A percentile compares a stretch with the other conserved stretches of the same genome.
phyloP scores from a whole-genome alignment of 2,797 vertebrate species.

The Macropus fuliginosus region DNA sequence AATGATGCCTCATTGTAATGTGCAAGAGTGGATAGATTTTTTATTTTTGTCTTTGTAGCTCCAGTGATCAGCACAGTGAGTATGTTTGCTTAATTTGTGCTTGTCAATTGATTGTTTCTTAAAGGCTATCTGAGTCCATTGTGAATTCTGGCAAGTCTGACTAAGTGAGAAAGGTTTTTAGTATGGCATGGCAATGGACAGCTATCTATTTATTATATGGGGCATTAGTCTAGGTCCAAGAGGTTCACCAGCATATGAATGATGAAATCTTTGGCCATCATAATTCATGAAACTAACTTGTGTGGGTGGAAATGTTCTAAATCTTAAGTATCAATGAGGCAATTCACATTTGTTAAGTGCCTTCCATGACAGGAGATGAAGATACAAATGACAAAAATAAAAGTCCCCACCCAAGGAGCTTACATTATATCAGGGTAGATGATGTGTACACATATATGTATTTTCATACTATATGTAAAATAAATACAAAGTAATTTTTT shows the following conservation, averaged over 20 bases:
- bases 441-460: not conserved
- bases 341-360: not conserved
- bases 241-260: not conserved
- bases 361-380: not conserved
- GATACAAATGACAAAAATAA: not conserved
- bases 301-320: not conserved
- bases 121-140: not conserved
- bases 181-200: not conserved
- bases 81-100: not conserved
- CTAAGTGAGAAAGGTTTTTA: not conserved
- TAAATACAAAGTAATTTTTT: not conserved
- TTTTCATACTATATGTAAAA: not conserved
- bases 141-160: not conserved
- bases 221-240: not conserved
- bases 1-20: not conserved
- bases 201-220: not conserved
- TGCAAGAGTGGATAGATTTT: not conserved
- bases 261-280: not conserved
- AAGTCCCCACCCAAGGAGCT: not conserved
- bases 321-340: not conserved
- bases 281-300: not conserved
- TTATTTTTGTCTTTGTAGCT: not conserved
- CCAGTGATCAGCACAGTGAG: not conserved
- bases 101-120: not conserved
- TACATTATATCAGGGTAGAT: not conserved